Base-by-base conservation (phyloP, 1,140 invertebrate species). In the Sitobion miscanthi region DNA sequence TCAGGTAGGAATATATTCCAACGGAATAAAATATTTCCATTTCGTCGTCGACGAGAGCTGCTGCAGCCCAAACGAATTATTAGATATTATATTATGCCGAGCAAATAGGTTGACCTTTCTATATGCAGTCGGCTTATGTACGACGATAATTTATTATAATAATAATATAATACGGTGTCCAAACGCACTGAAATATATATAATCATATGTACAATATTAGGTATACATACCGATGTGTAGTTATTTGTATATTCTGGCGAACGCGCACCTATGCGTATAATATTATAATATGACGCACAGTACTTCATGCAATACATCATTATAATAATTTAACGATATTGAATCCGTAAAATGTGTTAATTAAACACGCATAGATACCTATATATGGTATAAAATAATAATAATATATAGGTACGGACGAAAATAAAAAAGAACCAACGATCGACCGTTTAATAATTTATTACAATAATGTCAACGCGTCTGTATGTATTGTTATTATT, bases 261-360 rank as follows among this genome's bases (percentile, higher is more conserved):
- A 69, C 14, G 1, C 30, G 14, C n/a, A 69, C 0, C 20, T 69
- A n/a, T 38, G 38, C 9, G 6, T 62, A 62, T 30, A 30, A 21
- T 54, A 54, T 5, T 17, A 52, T 49, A 14, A 11, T 54, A 54
- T 54, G 20, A 21, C 6, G 5, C 52, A 54, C 20, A 21, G 52
- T 54, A 54, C 30, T 35, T 35, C 35, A n/a, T 17, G 62, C 4
- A n/a, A n/a, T 69, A 17, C 30, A n/a, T 69, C n/a, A n/a, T n/a
- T n/a, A 6, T n/a, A n/a, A 69, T 69, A 69, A 69, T 69, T 69
- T 77, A 77, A 77, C n/a, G 62, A 77, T 77, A 77, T 77, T 77
- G 14, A 77, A n/a, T 77, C 5, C 5, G 62, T n/a, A n/a, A 77
- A 77, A 77, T n/a, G 30, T 69, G 30, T n/a, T 69, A 69, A 69